Conservation (phyloP, 2,888 invertebrate species). For the Hyposoter dolosus region DNA sequence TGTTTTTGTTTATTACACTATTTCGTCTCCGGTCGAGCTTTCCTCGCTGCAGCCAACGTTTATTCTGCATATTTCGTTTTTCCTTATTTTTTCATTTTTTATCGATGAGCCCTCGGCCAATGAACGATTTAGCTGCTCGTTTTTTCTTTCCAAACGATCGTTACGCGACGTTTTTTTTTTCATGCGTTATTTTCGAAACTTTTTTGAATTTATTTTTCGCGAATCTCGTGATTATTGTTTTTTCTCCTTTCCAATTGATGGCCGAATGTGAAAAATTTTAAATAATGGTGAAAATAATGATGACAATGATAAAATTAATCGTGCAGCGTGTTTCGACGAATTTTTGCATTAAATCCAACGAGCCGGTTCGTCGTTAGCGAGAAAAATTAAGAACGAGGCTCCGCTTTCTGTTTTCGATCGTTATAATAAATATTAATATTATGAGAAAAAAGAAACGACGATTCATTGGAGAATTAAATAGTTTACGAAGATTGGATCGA, state of each 20-base stretch:
- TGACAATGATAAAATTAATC: neutral
- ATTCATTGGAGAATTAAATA: neutral
- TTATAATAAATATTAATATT: no score
- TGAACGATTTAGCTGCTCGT: neutral
- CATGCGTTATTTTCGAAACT: neutral
- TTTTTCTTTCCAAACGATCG: neutral
- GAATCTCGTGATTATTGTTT: neutral
- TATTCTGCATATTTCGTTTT: conserved; percentile 2
- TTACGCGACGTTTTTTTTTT: neutral
- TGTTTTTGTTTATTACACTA: conserved; percentile 36
- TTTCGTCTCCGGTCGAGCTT: conserved; percentile 21
- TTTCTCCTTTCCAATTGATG: neutral
- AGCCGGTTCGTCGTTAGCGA: no score
- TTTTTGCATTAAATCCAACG: no score
- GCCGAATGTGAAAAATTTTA: no score
- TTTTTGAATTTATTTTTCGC: neutral
- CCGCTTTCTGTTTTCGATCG: no score
- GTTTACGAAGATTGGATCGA: neutral
- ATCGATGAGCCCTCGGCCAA: conserved; percentile 10
- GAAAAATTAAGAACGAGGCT: no score
- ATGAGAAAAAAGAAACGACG: no score
- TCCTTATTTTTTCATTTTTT: neutral
- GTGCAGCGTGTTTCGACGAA: no score
- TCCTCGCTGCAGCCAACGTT: neutral
- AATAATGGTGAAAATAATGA: neutral